phyloP scores from a whole-genome alignment of 1,140 invertebrate species.

The Halictus rubicundus region DNA sequence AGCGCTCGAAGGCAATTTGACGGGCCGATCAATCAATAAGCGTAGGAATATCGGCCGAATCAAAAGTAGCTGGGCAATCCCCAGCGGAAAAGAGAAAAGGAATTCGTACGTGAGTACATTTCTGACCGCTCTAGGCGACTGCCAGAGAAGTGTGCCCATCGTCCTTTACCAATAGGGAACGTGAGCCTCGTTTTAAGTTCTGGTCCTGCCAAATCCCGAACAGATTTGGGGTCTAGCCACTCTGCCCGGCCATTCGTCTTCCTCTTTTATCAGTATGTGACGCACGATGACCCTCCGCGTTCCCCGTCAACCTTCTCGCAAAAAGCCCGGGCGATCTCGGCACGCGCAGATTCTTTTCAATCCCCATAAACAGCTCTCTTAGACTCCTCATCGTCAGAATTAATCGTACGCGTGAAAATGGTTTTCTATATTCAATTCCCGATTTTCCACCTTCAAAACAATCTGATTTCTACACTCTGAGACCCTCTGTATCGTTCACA shows the following conservation, averaged over 20 bases:
- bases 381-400: too few relatives aligned
- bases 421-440: too few relatives aligned
- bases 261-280: constrained; percentile 64
- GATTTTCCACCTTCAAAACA: too few relatives aligned
- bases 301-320: not conserved
- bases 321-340: not conserved
- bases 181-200: constrained; percentile 73
- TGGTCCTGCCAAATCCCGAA: constrained; percentile 71
- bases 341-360: not conserved
- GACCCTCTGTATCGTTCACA: too few relatives aligned
- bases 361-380: not conserved
- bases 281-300: constrained; percentile 52
- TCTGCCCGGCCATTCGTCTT: constrained; percentile 61
- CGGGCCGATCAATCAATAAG: constrained; percentile 52
- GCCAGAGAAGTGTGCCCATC: constrained; percentile 55
- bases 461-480: too few relatives aligned
- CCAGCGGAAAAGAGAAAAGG: constrained; percentile 55
- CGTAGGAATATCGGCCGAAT: constrained; percentile 64
- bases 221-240: constrained; percentile 70
- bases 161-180: constrained; percentile 70
- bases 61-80: constrained; percentile 66
- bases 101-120: constrained; percentile 68
- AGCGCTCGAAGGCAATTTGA: constrained; percentile 18
- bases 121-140: constrained; percentile 30
- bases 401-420: too few relatives aligned